A percentile compares a stretch with the other conserved stretches of the same genome.
phyloP scores from a whole-genome alignment of 2,797 vertebrate genomes.

The Peromyscus nudipes region DNA sequence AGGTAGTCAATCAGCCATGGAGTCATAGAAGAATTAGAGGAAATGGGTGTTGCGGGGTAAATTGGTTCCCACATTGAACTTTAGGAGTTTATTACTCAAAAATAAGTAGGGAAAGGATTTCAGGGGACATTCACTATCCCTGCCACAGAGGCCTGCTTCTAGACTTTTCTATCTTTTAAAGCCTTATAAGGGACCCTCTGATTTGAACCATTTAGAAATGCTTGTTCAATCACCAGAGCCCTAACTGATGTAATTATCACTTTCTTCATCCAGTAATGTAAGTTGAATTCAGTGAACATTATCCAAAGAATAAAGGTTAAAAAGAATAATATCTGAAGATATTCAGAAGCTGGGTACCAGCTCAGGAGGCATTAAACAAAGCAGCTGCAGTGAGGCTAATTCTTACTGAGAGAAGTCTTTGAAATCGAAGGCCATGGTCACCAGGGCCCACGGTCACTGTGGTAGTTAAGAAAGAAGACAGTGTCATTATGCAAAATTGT shows the following conservation, averaged over 20 bases:
- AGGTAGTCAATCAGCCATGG: not conserved
- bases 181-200: not conserved
- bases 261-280: not conserved
- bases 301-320: constrained; percentile 38
- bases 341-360: constrained; percentile 14
- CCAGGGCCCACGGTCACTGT: not conserved
- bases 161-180: constrained; percentile 32
- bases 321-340: constrained; percentile 31
- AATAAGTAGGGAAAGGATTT: not conserved
- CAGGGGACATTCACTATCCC: not conserved
- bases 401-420: constrained; percentile 36
- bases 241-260: not conserved
- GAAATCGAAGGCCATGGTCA: constrained; percentile 53
- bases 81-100: not conserved
- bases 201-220: constrained; percentile 31
- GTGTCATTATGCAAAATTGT: constrained; percentile 72
- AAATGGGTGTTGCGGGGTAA: constrained; percentile 25
- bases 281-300: constrained; percentile 44
- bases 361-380: constrained; percentile 28
- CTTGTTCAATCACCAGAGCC: not conserved
- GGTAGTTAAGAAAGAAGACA: constrained; percentile 70
- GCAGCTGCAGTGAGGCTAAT: constrained; percentile 29
- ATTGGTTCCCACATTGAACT: not conserved
- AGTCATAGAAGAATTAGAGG: not conserved
- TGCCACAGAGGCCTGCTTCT: not conserved